Conservation (phyloP, 2,797 vertebrate genomes). For the Thamnophis elegans region DNA sequence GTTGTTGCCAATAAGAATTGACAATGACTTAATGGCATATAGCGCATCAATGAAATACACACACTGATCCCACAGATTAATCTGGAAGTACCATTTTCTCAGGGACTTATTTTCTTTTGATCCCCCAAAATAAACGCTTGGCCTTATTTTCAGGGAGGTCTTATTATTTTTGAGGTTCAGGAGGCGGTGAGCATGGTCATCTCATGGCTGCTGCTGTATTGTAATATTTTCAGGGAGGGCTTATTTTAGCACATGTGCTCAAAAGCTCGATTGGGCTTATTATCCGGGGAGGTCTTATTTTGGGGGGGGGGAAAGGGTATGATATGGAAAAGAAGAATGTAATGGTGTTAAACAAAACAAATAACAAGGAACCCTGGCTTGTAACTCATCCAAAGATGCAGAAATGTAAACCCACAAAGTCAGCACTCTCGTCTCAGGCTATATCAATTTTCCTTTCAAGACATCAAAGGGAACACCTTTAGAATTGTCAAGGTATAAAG, state of each 20-base stretch:
- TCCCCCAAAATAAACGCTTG: too few relatives aligned
- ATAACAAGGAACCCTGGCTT: background rate
- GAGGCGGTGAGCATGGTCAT: too few relatives aligned
- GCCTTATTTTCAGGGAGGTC: too few relatives aligned
- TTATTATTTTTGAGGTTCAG: too few relatives aligned
- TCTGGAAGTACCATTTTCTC: background rate
- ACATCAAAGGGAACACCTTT: background rate
- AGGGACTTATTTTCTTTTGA: too few relatives aligned
- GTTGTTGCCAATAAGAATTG: background rate
- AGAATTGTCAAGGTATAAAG: background rate
- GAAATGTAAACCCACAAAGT: background rate
- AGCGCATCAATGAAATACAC: background rate
- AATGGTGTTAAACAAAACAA: background rate
- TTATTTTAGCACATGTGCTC: too few relatives aligned
- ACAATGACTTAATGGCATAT: background rate
- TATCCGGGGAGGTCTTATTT: too few relatives aligned
- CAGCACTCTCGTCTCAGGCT: background rate
- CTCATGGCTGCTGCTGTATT: too few relatives aligned
- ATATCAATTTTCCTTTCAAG: background rate
- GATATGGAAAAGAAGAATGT: background rate
- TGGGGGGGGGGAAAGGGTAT: too few relatives aligned
- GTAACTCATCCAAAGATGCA: background rate
- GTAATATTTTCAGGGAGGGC: too few relatives aligned
- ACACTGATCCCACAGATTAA: background rate
- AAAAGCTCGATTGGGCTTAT: too few relatives aligned